Evolutionary conservation across 30 jellyfish, hydroid and myxozoan species (phyloP).

Genomic region (Mastigias papua): DNA sequence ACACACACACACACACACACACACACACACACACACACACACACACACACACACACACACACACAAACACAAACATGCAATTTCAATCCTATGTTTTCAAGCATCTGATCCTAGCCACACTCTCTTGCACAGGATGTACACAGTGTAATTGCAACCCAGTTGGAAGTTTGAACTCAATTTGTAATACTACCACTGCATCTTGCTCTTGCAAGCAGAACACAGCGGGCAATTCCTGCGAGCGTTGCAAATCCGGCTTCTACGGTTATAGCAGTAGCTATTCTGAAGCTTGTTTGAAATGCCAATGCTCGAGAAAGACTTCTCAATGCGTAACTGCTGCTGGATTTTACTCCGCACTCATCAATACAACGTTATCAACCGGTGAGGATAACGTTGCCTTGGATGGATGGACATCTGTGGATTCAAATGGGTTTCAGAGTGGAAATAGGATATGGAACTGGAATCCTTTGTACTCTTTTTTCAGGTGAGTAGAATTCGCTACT

Average conservation of each 20-base stretch:
- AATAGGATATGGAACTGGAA: constrained; percentile 75
- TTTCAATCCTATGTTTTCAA: too few species aligned
- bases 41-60: too few species aligned
- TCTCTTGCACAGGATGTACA: constrained; percentile 75
- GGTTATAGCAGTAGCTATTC: constrained; percentile 88
- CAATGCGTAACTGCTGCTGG: constrained; percentile 86
- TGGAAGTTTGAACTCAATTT: constrained; percentile 82
- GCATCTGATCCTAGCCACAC: too few species aligned
- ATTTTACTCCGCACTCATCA: constrained; percentile 65
- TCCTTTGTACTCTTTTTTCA: constrained; percentile 52
- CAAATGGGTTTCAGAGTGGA: constrained; percentile 66
- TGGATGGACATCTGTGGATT: constrained; percentile 91
- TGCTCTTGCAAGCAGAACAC: constrained; percentile 85
- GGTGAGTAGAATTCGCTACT: constrained; percentile 37
- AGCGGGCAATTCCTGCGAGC: constrained; percentile 75
- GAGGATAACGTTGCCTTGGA: constrained; percentile 61
- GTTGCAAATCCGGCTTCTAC: constrained; percentile 84
- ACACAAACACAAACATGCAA: too few species aligned
- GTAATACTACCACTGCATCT: constrained; percentile 82
- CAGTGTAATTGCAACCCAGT: constrained; percentile 78
- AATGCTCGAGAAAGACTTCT: constrained; percentile 86
- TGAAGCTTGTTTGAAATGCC: constrained; percentile 84
- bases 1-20: too few species aligned
- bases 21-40: too few species aligned
- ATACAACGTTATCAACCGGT: constrained; percentile 64